phyloP scores from a whole-genome alignment of 2,113 vertebrate species.

The Bombycilla garrulus region DNA sequence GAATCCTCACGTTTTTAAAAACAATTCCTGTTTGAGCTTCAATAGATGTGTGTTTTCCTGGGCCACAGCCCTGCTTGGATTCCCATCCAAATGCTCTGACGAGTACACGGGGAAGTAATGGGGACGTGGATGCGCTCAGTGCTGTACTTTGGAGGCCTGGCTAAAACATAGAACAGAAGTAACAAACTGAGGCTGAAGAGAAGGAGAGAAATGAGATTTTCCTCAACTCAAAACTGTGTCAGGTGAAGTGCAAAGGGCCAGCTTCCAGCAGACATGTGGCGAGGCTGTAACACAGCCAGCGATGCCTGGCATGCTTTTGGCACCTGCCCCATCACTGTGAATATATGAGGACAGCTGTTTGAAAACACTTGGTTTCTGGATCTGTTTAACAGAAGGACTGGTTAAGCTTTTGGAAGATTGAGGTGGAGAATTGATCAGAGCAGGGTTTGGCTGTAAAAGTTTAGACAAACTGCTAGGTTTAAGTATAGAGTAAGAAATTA shows the following conservation, averaged over 20 bases:
- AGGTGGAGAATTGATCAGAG: not conserved
- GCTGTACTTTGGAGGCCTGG: not conserved
- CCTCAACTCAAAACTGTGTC: not conserved
- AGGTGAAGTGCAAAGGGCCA: not conserved
- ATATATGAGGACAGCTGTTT: not conserved
- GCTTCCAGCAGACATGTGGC: not conserved
- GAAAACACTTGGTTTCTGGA: not conserved
- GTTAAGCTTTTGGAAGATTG: not conserved
- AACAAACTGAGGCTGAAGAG: not conserved
- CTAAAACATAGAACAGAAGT: not conserved
- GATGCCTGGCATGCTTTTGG: not conserved
- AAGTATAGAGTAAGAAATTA: not conserved
- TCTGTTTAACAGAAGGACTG: not conserved
- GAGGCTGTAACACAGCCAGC: not conserved
- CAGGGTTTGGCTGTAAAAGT: not conserved
- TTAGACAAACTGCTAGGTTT: not conserved
- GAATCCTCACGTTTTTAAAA: not conserved
- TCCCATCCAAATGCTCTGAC: not conserved
- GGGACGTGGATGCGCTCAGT: rapidly evolving
- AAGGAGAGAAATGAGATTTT: not conserved
- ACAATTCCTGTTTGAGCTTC: not conserved
- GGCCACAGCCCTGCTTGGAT: not conserved
- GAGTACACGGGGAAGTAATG: too few relatives aligned
- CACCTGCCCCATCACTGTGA: not conserved
- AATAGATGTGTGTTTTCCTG: not conserved